These are phyloP conservation scores for Papilio xuthus DNA, from an alignment of 1,140 invertebrate species.

Conservation along the genomic window DNA sequence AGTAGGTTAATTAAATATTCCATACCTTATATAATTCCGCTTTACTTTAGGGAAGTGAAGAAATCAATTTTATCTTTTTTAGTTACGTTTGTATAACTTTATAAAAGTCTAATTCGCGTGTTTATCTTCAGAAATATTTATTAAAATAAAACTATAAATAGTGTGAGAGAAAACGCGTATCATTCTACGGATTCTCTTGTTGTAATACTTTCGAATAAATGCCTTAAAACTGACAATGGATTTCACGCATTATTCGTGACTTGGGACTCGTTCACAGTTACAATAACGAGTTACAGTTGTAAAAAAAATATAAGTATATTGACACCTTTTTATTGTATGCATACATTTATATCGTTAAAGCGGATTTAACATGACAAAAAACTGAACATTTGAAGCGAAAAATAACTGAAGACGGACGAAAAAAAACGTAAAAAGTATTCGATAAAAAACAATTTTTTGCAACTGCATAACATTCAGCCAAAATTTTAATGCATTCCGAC, in stretches of 20 bases:
- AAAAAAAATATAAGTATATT: not conserved
- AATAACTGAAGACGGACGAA: no score
- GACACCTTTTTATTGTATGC: no score
- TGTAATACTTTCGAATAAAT: constrained; percentile 37
- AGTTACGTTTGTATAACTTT: constrained; percentile 33
- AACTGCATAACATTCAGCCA: not conserved
- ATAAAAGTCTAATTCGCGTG: constrained; percentile 31
- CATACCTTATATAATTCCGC: not conserved
- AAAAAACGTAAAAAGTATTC: no score
- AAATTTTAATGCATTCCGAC: not conserved
- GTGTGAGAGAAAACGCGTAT: constrained; percentile 15
- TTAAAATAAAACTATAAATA: not conserved
- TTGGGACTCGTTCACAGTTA: constrained; percentile 33
- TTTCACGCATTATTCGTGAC: constrained; percentile 42
- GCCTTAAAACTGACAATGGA: constrained; percentile 43
- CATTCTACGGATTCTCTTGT: constrained; percentile 7
- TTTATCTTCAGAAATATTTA: constrained; percentile 8
- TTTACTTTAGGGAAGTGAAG: not conserved
- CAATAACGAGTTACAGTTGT: not conserved
- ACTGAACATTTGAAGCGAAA: not conserved
- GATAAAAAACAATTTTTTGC: no score
- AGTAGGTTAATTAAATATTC: not conserved
- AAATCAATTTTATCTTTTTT: not conserved
- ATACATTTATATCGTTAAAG: no score
- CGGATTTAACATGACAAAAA: no score